phyloP scores from a whole-genome alignment of 2,797 vertebrate species.

The Spheniscus humboldti region DNA sequence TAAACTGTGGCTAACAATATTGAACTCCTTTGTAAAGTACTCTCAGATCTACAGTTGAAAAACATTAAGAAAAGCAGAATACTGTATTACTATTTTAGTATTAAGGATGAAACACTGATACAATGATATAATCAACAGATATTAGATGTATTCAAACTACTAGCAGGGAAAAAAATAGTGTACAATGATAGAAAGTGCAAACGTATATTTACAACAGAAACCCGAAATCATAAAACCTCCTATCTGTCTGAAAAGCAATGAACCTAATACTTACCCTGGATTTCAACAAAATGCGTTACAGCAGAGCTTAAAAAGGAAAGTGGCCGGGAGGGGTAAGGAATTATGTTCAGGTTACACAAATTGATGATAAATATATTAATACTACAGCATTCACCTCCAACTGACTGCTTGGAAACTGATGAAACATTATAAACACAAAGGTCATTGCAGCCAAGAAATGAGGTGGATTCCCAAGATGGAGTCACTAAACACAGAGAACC shows the following conservation, averaged over 20 bases:
- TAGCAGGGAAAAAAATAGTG: background rate
- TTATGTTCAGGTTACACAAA: background rate
- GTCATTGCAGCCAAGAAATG: background rate
- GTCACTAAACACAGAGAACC: background rate
- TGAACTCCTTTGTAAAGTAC: background rate
- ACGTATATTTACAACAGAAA: background rate
- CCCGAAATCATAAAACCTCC: background rate
- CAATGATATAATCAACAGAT: background rate
- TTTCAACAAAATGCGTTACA: background rate
- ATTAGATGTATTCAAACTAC: background rate
- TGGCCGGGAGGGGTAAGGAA: background rate
- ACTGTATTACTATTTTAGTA: background rate
- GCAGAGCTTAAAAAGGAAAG: background rate
- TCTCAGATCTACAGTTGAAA: background rate
- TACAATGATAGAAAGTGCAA: background rate
- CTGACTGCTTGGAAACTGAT: background rate
- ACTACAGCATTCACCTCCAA: background rate
- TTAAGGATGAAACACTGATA: background rate
- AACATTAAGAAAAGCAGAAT: background rate
- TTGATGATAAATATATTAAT: background rate
- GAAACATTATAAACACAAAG: constrained; percentile 17
- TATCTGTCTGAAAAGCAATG: background rate
- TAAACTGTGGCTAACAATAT: background rate
- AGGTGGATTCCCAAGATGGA: background rate
- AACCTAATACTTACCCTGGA: background rate